phyloP scores from a whole-genome alignment of 2,797 vertebrate species.

The Hafferia zeledoni region DNA sequence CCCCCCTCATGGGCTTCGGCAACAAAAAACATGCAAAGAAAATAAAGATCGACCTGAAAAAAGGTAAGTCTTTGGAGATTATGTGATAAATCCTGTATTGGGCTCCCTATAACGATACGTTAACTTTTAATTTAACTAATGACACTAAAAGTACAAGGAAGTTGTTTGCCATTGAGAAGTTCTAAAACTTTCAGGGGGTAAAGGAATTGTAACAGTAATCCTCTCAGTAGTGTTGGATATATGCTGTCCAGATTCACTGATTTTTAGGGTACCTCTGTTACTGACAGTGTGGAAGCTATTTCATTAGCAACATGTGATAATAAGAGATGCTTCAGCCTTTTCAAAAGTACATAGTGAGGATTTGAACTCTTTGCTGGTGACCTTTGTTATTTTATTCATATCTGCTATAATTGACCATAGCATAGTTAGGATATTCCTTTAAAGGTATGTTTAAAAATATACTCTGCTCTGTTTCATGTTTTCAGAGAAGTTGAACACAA shows the following conservation, averaged over 20 bases:
- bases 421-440: background rate
- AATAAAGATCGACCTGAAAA: slow-evolving; percentile 92
- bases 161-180: background rate
- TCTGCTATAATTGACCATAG: background rate
- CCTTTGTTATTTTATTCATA: background rate
- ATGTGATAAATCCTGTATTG: background rate
- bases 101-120: background rate
- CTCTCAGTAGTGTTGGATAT: background rate
- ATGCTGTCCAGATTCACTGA: background rate
- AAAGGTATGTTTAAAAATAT: background rate
- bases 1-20: slow-evolving; percentile 83
- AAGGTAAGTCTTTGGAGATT: slow-evolving; percentile 81
- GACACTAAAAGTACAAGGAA: background rate
- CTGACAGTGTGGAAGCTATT: background rate
- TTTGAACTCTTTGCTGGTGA: background rate
- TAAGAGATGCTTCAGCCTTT: background rate
- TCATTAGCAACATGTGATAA: background rate
- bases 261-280: background rate
- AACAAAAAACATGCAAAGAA: slow-evolving; percentile 87
- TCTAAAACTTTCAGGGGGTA: background rate
- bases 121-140: background rate
- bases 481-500: background rate
- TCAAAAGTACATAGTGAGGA: background rate
- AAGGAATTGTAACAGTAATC: background rate
- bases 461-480: background rate